Evolutionary conservation across 2,113 vertebrate species (phyloP), one percentile per base, ranked within the genome.

Genomic region (Hemichromis elongatus): DNA sequence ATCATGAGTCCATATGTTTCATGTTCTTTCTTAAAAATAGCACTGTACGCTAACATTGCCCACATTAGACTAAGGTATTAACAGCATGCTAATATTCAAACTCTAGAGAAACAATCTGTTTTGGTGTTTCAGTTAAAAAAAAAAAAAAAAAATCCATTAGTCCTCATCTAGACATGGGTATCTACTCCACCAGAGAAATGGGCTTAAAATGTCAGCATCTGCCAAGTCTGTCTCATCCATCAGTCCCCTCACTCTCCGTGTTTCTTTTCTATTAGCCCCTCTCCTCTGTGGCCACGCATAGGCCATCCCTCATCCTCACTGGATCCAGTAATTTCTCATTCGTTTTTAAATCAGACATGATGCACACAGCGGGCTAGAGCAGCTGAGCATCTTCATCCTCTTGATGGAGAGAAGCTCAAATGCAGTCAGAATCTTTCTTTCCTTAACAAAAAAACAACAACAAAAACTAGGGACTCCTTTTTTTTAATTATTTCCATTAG

Each of bases 181-280:
- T 90, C 88, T 86, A 89, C 89, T 86, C n/a, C 7, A 83, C 78
- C 19, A 57, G 75, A 92, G 86, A 86, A 81, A 92, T 85, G 55
- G 85, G 90, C 80, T 92, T 91, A 89, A 91, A 90, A 94, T 88
- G 87, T 92, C 92, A 95, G 85, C 84, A 85, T 94, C 87, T 92
- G 85, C 82, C 87, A 88, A 68, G 81, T 87, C 73, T 93, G 89
- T 89, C 86, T 33, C 88, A 84, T 82, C 88, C 91, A 91, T 93
- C 90, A 88, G 80, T 85, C 56, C 63, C 59, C 83, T 84, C 40
- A 47, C 73, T 78, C 50, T 68, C 82, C 40, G 55, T 86, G 81
- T 18, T 75, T 73, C 70, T 33, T 55, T 45, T 79, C 35, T 37
- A 28, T 53, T 61, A 16, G 57, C 63, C 63, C 73, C 86, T 70